phyloP scores from a whole-genome alignment of 1,140 invertebrate species.

The Mamestra configurata region DNA sequence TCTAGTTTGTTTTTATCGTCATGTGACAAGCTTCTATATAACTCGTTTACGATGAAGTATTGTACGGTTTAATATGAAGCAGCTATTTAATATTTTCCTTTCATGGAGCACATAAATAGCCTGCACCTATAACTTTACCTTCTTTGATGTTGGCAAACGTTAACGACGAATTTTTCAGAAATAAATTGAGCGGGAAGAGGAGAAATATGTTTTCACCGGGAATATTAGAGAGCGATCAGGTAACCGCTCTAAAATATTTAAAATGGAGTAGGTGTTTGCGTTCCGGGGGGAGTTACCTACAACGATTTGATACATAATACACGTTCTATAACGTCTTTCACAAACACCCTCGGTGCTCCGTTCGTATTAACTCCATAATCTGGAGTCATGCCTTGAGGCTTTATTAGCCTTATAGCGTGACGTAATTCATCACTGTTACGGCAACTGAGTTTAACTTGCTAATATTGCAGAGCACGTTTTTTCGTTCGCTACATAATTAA shows the following conservation, averaged over 20 bases:
- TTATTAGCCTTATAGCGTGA: conserved; percentile 41
- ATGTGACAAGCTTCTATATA: background rate
- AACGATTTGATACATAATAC: conserved; percentile 50
- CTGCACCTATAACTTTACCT: background rate
- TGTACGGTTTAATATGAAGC: conserved; percentile 5
- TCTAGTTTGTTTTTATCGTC: conserved; percentile 6
- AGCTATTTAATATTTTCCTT: background rate
- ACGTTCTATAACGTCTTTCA: conserved; percentile 44
- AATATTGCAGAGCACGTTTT: conserved; percentile 29
- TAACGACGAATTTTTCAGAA: conserved; percentile 38
- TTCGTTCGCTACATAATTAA: conserved; percentile 24
- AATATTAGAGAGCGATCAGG: conserved; percentile 44
- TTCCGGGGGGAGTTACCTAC: conserved; percentile 11
- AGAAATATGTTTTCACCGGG: conserved; percentile 41
- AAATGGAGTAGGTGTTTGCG: conserved; percentile 29
- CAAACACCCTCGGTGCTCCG: conserved; percentile 37
- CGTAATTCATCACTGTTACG: conserved; percentile 30
- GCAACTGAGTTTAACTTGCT: conserved; percentile 25
- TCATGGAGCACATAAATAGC: conserved; percentile 9
- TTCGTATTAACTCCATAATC: conserved; percentile 53
- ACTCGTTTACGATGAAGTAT: background rate
- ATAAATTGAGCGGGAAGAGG: conserved; percentile 34
- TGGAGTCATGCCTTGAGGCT: conserved; percentile 36
- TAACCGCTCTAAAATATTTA: conserved; percentile 37
- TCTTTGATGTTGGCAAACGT: conserved; percentile 10